Evolutionary conservation across 2,113 vertebrate species (phyloP).

Genomic region (Anhinga rufa): DNA sequence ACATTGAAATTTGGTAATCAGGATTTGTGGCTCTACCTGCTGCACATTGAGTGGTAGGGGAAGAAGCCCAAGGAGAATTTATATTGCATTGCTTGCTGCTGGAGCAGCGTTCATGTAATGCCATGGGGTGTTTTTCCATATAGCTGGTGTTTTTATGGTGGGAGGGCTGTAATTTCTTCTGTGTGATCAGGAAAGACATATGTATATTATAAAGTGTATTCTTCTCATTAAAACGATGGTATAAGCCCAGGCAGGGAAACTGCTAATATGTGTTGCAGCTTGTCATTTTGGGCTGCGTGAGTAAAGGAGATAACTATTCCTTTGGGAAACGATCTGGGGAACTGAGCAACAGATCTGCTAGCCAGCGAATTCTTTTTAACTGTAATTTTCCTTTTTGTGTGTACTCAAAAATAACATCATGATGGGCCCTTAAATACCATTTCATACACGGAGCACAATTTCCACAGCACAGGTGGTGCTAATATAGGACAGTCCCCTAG

Average conservation of each 20-base stretch:
- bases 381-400: slow-evolving; percentile 66
- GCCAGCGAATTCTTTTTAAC: slow-evolving; percentile 67
- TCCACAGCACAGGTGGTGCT: slow-evolving; percentile 86
- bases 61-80: not conserved
- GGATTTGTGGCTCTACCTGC: slow-evolving; percentile 13
- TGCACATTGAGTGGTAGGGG: not conserved
- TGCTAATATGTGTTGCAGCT: slow-evolving; percentile 65
- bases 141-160: not conserved
- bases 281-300: slow-evolving; percentile 68
- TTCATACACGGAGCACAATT: slow-evolving; percentile 66
- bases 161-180: not conserved
- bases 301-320: slow-evolving; percentile 61
- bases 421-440: slow-evolving; percentile 68
- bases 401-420: slow-evolving; percentile 66
- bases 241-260: slow-evolving; percentile 60
- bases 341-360: slow-evolving; percentile 63
- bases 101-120: not conserved
- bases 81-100: not conserved
- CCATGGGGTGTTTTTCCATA: not conserved
- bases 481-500: slow-evolving; percentile 90
- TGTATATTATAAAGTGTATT: slow-evolving; percentile 45
- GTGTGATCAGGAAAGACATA: slow-evolving; percentile 3
- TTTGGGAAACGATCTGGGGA: slow-evolving; percentile 66
- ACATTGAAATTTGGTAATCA: not conserved
- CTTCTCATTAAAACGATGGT: slow-evolving; percentile 55